phyloP scores from a whole-genome alignment of 2,113 vertebrate genomes.

The Pungitius pungitius region DNA sequence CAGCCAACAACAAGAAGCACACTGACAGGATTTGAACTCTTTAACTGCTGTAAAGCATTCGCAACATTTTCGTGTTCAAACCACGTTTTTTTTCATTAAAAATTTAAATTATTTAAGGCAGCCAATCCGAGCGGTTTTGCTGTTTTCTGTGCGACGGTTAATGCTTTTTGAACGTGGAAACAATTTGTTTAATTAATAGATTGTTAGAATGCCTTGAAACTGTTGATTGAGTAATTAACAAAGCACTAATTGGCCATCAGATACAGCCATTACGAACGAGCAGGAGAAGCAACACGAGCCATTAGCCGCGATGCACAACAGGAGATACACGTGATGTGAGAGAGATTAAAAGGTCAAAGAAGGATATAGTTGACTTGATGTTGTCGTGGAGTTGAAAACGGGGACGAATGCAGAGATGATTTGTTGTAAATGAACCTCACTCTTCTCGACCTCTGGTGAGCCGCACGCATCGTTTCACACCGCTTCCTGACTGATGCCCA shows the following conservation, averaged over 20 bases:
- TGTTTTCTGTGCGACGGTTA: neutral
- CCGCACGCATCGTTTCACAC: neutral
- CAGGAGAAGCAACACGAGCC: neutral
- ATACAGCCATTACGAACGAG: constrained; percentile 12
- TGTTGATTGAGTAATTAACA: constrained; percentile 22
- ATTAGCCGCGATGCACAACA: neutral
- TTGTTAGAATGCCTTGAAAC: neutral
- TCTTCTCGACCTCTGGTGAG: neutral
- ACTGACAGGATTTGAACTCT: neutral
- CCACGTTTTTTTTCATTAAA: neutral
- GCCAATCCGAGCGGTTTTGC: neutral
- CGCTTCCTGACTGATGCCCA: neutral
- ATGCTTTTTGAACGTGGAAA: neutral
- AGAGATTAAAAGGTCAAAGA: neutral
- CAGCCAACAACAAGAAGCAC: neutral
- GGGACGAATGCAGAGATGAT: neutral
- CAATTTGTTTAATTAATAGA: constrained; percentile 23
- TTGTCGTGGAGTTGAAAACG: neutral
- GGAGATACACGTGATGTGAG: neutral
- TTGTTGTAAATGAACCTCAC: neutral
- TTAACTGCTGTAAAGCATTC: neutral
- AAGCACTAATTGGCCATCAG: constrained; percentile 10
- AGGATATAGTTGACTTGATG: neutral
- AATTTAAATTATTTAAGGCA: neutral
- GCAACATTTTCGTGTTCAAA: neutral